Conservation (phyloP, 2,797 vertebrate species). For the Cirrhinus molitorella region DNA sequence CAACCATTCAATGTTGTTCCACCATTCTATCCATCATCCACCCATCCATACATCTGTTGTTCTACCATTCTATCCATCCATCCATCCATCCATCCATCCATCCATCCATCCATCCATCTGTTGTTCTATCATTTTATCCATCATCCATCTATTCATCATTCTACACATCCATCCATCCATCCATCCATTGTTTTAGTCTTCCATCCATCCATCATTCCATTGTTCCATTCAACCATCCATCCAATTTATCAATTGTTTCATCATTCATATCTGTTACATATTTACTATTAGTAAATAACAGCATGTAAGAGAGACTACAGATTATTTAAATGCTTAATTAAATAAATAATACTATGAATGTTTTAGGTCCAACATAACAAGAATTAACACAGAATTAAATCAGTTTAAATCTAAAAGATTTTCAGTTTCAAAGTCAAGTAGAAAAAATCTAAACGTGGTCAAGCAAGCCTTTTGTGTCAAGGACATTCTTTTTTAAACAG, state of each 20-base stretch:
- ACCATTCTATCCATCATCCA: not conserved
- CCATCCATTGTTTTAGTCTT: not conserved
- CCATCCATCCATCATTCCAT: no score
- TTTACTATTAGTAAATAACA: no score
- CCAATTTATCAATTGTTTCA: not conserved
- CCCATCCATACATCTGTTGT: not conserved
- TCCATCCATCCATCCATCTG: not conserved
- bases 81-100: not conserved
- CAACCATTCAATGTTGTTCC: no score
- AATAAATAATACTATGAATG: not conserved
- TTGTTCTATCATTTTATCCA: no score
- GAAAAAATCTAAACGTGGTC: not conserved
- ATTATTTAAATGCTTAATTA: not conserved
- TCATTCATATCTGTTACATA: no score
- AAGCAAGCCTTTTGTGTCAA: slow-evolving; percentile 4
- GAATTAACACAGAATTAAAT: not conserved
- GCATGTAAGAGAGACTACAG: not conserved
- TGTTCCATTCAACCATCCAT: not conserved
- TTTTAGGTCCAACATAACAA: not conserved
- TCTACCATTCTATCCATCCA: not conserved
- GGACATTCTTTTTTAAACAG: not conserved
- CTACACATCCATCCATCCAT: no score
- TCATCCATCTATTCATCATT: not conserved
- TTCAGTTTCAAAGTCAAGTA: not conserved
- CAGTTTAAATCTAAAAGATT: not conserved